Evolutionary conservation across 30 jellyfish, hydroid and myxozoan species (phyloP).

Genomic region (Pelagia noctiluca): DNA sequence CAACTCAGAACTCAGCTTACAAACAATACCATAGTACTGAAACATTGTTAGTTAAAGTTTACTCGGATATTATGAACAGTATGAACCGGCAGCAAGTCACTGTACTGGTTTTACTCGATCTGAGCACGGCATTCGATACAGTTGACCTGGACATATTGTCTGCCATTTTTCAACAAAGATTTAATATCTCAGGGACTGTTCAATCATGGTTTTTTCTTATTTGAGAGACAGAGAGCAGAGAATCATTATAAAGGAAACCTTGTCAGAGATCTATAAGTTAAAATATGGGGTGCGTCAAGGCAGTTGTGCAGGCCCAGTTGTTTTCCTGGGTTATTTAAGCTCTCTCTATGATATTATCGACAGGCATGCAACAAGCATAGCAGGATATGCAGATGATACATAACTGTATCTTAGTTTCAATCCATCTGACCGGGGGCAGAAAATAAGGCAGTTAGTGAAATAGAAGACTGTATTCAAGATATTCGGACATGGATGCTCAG

Average conservation of each 20-base stretch:
- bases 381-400: not conserved
- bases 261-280: not conserved
- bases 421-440: not conserved
- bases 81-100: conserved; percentile 18
- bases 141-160: too few species aligned
- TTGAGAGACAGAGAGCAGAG: not conserved
- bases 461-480: not conserved
- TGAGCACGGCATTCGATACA: conserved; percentile 13
- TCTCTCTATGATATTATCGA: not conserved
- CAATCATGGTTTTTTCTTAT: not conserved
- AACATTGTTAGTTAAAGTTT: conserved; percentile 11
- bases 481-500: not conserved
- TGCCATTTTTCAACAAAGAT: too few species aligned
- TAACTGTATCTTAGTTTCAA: not conserved
- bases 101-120: conserved; percentile 14
- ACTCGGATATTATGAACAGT: conserved; percentile 16
- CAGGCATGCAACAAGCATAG: not conserved
- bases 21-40: conserved; percentile 29
- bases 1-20: conserved; percentile 41
- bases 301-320: conserved; percentile 24
- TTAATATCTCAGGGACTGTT: too few species aligned
- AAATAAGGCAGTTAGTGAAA: not conserved
- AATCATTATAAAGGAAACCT: too few species aligned
- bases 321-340: not conserved
- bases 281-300: conserved; percentile 8